These are phyloP conservation scores for Elysia chlorotica DNA, from an alignment of 1,140 invertebrate species.

Conservation along the genomic window DNA sequence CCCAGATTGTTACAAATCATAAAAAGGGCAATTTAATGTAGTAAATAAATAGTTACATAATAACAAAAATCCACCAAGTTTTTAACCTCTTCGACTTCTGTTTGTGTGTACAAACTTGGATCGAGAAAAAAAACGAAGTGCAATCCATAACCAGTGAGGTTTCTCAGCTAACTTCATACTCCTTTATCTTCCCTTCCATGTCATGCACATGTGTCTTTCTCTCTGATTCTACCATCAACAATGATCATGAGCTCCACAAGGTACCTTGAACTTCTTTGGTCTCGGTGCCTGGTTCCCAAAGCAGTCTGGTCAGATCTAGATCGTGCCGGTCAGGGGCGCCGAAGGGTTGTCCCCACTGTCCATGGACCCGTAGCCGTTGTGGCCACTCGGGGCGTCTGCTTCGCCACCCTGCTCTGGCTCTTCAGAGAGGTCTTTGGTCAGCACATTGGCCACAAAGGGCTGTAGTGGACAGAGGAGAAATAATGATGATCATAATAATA, in stretches of 20 bases:
- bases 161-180: too few species aligned
- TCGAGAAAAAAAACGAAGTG: too few species aligned
- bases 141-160: too few species aligned
- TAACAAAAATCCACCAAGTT: too few species aligned
- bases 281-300: neutral
- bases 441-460: slow-evolving; percentile 20
- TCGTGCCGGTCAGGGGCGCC: neutral
- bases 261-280: neutral
- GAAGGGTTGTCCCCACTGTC: neutral
- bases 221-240: neutral
- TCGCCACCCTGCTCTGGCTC: neutral
- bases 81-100: too few species aligned
- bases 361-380: slow-evolving; percentile 7
- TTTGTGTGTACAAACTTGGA: too few species aligned
- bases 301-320: neutral
- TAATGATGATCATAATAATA: neutral
- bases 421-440: slow-evolving; percentile 13
- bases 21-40: too few species aligned
- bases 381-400: neutral
- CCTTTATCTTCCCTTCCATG: neutral
- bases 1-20: too few species aligned
- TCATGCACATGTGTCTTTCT: neutral
- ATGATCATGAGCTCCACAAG: neutral
- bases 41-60: too few species aligned
- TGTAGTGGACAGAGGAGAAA: neutral